These are phyloP conservation scores for Gymnorhina tibicen DNA, from an alignment of 2,113 vertebrate genomes.

Conservation along the genomic window DNA sequence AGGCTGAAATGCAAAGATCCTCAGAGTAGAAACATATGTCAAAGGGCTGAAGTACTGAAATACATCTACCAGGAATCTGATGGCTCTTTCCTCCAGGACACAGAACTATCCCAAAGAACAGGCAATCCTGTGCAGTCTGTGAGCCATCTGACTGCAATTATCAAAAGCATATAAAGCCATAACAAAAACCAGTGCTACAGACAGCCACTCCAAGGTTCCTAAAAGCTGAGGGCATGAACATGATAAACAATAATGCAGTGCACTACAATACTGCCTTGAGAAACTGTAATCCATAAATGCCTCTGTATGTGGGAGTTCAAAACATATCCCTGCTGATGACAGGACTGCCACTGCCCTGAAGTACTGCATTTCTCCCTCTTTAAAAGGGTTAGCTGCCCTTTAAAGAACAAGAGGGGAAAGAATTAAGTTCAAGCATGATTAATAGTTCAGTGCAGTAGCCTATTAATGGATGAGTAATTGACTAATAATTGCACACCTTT, in stretches of 20 bases:
- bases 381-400: background rate
- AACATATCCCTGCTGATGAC: background rate
- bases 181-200: background rate
- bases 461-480: conserved; percentile 12
- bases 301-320: background rate
- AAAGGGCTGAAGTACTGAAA: background rate
- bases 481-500: background rate
- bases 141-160: background rate
- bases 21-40: background rate
- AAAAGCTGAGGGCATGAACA: background rate
- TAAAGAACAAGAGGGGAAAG: background rate
- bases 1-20: background rate
- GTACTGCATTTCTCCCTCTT: background rate
- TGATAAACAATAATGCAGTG: background rate
- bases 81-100: background rate
- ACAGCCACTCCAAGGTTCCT: background rate
- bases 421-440: background rate
- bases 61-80: background rate
- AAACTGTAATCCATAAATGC: background rate
- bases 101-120: background rate
- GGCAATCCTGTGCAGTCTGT: background rate
- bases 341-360: background rate
- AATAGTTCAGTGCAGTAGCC: background rate
- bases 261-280: background rate
- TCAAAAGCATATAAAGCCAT: background rate